These are phyloP conservation scores for Anodontia alba DNA, from an alignment of 2,888 invertebrate species.

Conservation along the genomic window DNA sequence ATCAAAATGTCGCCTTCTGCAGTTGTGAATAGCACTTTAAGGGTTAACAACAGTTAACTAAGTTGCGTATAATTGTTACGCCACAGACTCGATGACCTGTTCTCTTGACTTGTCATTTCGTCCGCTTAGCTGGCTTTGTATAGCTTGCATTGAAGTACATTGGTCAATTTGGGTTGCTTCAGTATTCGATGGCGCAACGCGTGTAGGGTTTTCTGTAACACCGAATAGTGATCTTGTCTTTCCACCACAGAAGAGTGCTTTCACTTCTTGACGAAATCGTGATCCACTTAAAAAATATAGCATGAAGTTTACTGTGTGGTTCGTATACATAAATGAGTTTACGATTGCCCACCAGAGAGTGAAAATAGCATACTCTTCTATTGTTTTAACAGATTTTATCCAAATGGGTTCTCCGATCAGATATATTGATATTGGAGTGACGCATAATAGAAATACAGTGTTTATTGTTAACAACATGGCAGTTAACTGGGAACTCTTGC, in stretches of 20 bases:
- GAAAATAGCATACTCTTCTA: constrained; percentile 30
- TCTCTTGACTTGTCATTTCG: too few species aligned
- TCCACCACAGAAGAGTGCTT: constrained; percentile 56
- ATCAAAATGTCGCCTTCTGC: too few species aligned
- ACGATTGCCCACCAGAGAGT: constrained; percentile 65
- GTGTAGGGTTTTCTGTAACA: neutral
- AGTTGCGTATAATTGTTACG: too few species aligned
- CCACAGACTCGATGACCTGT: neutral
- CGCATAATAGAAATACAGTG: constrained; percentile 68
- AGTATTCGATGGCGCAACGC: neutral
- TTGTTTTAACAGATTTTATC: constrained; percentile 23
- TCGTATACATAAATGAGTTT: constrained; percentile 71
- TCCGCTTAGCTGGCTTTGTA: neutral
- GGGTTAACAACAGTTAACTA: too few species aligned
- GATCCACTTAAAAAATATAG: constrained; percentile 74
- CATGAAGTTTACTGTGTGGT: constrained; percentile 72
- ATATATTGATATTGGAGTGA: constrained; percentile 69
- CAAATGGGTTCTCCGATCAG: constrained; percentile 63
- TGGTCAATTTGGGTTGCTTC: neutral
- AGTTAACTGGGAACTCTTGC: constrained; percentile 67
- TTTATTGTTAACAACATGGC: constrained; percentile 67
- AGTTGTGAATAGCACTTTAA: too few species aligned
- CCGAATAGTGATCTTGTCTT: constrained; percentile 25
- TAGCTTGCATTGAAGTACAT: neutral
- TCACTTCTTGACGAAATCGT: constrained; percentile 71